Evolutionary conservation across 2,797 vertebrate genomes (phyloP).

Genomic region (Semotilus atromaculatus): DNA sequence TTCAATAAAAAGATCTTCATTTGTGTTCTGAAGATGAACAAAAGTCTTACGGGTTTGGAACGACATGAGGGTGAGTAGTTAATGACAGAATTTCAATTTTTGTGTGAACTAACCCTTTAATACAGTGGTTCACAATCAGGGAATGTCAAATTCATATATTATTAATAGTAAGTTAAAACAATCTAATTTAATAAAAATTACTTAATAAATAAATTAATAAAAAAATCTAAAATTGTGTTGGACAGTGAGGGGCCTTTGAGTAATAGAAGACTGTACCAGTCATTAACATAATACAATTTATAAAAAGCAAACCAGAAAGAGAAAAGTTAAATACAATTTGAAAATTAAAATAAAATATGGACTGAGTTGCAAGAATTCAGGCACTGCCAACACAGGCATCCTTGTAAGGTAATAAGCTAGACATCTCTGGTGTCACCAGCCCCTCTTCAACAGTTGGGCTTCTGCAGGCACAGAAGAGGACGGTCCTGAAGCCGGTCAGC

Average conservation of each 20-base stretch:
- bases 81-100: not conserved
- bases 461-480: constrained; percentile 77
- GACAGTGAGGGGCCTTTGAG: not conserved
- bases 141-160: not conserved
- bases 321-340: constrained; percentile 4
- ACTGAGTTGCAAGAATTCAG: not conserved
- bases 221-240: not conserved
- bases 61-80: too few relatives aligned
- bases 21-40: not conserved
- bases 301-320: not conserved
- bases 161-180: not conserved
- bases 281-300: not conserved
- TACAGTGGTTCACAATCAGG: not conserved
- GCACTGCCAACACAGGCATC: not conserved
- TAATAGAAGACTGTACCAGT: not conserved
- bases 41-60: too few relatives aligned
- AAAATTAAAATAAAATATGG: not conserved
- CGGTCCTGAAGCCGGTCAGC: constrained; percentile 62
- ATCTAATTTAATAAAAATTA: not conserved
- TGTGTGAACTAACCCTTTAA: not conserved
- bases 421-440: constrained; percentile 67
- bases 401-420: constrained; percentile 65
- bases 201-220: not conserved
- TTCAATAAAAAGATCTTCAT: not conserved
- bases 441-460: constrained; percentile 61